Evolutionary conservation across 2,797 vertebrate genomes (phyloP), one percentile per base, ranked within the genome.

Genomic region (Hyperoplus lanceolatus): DNA sequence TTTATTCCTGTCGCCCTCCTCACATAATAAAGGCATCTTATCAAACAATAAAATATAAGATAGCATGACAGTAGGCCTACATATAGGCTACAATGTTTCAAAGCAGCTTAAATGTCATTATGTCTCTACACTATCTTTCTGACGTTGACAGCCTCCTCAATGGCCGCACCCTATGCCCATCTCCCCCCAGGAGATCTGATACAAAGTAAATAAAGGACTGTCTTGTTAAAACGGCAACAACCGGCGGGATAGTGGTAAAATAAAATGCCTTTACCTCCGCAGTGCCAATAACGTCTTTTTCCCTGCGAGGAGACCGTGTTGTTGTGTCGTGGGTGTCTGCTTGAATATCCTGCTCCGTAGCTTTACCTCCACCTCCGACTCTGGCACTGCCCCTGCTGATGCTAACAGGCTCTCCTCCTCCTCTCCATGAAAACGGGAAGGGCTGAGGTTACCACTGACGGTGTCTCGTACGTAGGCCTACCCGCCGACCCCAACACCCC

Each of bases 121-220:
- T 41, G 14, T 12, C 46, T 61, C 29, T 62, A 7, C 42, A 10
- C 55, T 21, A 18, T 67, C 29, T 72, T 4, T 73, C 57, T 76
- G 43, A 65, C 86, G 63, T 8, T 88, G 87, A 78, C 89, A 89
- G 84, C 70, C 69, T 86, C 75, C 56, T 88, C 85, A 70, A 79
- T 84, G 91, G 94, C 94, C 95, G 94, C 94, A 94, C 94, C 94
- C 94, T 84, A 61, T 53, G 73, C 80, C 82, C 87, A 72, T 85
- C 83, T 89, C 82, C 78, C 75, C 88, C 93, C 91, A 18, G 75
- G 93, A 90, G 92, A 80, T 64, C 83, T 67, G 75, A 80, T 91
- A 79, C 82, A 29, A 61, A 73, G 88, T 86, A 92, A 90, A 89
- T 74, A 86, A 53, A 87, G 29, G 72, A 51, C 81, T 10, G 76